phyloP scores from a whole-genome alignment of 2,113 vertebrate species.

The Mugil cephalus region DNA sequence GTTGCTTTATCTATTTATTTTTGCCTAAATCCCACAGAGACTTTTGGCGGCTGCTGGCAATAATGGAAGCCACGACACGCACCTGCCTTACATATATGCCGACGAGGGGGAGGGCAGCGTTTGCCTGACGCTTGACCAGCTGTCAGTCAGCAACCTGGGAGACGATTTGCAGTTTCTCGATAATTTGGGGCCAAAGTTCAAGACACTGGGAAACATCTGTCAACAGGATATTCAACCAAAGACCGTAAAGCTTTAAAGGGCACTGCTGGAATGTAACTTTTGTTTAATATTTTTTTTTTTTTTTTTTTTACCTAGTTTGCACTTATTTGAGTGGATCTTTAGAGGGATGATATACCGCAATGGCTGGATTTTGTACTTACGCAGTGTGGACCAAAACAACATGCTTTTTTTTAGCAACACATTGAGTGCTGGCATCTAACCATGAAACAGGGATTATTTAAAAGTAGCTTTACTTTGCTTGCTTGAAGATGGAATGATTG shows the following conservation, averaged over 20 bases:
- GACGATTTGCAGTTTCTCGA: conserved; percentile 72
- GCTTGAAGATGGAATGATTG: conserved; percentile 15
- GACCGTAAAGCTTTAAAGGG: conserved; percentile 45
- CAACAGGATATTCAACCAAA: conserved; percentile 30
- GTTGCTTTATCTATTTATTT: neutral
- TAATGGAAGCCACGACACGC: neutral
- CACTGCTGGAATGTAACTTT: neutral
- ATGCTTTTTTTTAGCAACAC: neutral
- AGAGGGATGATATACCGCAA: neutral
- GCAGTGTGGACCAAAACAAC: neutral
- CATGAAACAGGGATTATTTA: neutral
- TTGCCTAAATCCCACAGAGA: conserved; percentile 69
- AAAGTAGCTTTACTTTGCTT: neutral
- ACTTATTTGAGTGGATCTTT: neutral
- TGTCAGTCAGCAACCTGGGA: conserved; percentile 51
- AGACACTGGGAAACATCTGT: conserved; percentile 68
- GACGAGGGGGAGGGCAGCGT: conserved; percentile 79
- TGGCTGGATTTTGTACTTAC: conserved; percentile 4
- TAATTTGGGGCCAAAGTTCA: conserved; percentile 78
- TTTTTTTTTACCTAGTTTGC: no score
- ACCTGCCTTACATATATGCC: conserved; percentile 64
- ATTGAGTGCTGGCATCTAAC: neutral
- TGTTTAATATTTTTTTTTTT: no score
- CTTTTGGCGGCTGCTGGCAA: conserved; percentile 21
- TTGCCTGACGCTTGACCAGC: conserved; percentile 66